Base-by-base conservation (phyloP, 2,888 invertebrate genomes). In the Lithosia quadra region DNA sequence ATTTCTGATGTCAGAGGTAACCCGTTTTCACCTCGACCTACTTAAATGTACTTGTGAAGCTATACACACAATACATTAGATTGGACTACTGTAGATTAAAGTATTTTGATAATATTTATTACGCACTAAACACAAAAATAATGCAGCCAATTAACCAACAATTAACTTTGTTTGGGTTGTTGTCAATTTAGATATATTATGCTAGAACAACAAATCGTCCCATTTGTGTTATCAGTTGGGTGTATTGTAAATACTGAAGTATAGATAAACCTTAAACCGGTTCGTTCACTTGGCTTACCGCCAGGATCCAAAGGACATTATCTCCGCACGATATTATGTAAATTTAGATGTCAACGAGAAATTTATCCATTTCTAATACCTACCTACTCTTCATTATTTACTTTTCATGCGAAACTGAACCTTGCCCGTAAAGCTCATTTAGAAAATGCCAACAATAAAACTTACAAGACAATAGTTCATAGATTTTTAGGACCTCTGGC, bases 1-100 rank as follows among this genome's bases (percentile, higher is more conserved):
- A 74, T 76, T 79, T 80, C 75, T 84, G 84, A 85, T 80, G 83
- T 84, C 84, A 85, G 77, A 72, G 66, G 39, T 68, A 64, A 62
- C 53, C 65, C 72, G 72, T 72, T 71, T 63, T 81, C 65, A 73
- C 79, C 84, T 80, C 77, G 84, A 83, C 83, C 82, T 74, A 79
- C 65, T 69, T 68, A 62, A 72, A 66, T 21, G 13, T 61, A 39
- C 34, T 55, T 58, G 10, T 53, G 34, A 49, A 55, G 9, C 15
- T 57, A 39, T 43, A 28, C 2, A 34, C 65, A 58, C 9, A 60
- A 36, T 9, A 15, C 22, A 18, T 24, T 39, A 36, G 33, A 33
- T 58, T 33, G 28, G 57, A 33, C 28, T 56, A 28, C 28, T 28
- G 28, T 28, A 28, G 28, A 28, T 28, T 28, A 28, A n/a, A 28